Evolutionary conservation across 2,113 vertebrate genomes (phyloP).

Genomic region (Trogon melanurus): DNA sequence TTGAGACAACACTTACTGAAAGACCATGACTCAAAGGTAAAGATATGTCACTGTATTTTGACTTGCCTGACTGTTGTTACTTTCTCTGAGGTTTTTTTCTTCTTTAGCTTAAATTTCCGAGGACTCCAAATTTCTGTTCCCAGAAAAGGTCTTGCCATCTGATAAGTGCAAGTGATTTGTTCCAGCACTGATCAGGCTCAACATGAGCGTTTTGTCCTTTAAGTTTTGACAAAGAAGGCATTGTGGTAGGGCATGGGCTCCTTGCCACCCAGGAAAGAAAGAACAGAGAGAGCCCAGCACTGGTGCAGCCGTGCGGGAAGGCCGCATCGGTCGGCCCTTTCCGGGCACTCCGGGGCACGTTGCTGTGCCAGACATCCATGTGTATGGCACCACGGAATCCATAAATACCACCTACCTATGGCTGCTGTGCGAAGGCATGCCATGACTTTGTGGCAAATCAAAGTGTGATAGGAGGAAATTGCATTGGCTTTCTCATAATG

Average conservation of each 20-base stretch:
- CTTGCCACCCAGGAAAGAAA: conserved; percentile 16
- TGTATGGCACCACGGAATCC: background rate
- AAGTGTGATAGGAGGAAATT: background rate
- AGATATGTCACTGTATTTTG: background rate
- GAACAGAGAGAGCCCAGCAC: background rate
- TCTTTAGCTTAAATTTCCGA: background rate
- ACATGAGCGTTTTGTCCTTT: background rate
- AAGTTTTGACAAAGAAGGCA: background rate
- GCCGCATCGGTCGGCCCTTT: accelerated
- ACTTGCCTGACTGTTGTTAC: background rate
- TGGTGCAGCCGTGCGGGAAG: accelerated
- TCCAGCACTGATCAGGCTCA: background rate
- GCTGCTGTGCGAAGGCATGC: background rate
- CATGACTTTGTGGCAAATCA: accelerated
- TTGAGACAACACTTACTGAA: background rate
- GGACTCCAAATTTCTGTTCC: background rate
- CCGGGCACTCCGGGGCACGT: background rate
- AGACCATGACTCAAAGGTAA: background rate
- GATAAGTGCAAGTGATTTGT: background rate
- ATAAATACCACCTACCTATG: background rate
- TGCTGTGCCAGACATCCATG: background rate
- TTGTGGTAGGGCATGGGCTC: background rate
- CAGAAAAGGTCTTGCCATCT: background rate
- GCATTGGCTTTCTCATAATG: background rate
- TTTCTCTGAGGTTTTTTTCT: background rate